Conservation (phyloP, 2,888 invertebrate species). For the Cinara cedri region DNA sequence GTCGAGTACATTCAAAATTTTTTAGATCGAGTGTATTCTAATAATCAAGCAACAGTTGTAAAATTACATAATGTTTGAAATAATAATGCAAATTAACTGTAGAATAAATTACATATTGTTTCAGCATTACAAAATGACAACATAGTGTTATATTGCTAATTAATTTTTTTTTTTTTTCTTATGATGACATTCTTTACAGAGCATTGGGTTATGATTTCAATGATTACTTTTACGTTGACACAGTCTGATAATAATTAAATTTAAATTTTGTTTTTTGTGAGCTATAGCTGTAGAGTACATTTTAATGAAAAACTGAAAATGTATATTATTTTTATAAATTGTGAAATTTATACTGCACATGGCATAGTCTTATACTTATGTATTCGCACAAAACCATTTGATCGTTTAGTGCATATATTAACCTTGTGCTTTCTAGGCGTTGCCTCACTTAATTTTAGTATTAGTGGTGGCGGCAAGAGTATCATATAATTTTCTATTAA, state of each 20-base stretch:
- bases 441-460: slow-evolving; percentile 31
- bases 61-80: too few relatives aligned
- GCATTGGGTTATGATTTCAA: slow-evolving; percentile 56
- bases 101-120: too few relatives aligned
- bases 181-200: slow-evolving; percentile 52
- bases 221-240: slow-evolving; percentile 57
- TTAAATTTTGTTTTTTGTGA: neutral
- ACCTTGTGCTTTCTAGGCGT: slow-evolving; percentile 47
- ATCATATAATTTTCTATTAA: slow-evolving; percentile 18
- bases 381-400: slow-evolving; percentile 36
- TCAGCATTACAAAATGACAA: too few relatives aligned
- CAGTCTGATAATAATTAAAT: slow-evolving; percentile 21
- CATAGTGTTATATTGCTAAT: too few relatives aligned
- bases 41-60: too few relatives aligned
- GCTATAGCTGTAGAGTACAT: neutral
- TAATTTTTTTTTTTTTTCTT: too few relatives aligned
- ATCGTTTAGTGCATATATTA: slow-evolving; percentile 53
- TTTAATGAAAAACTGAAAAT: too few relatives aligned
- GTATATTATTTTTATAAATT: neutral
- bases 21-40: too few relatives aligned
- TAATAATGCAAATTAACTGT: too few relatives aligned
- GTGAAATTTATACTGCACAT: slow-evolving; percentile 17
- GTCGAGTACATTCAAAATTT: too few relatives aligned
- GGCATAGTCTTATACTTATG: slow-evolving; percentile 19
- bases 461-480: slow-evolving; percentile 48